phyloP scores from a whole-genome alignment of 2,113 vertebrate genomes.

The Oreamnos americanus region DNA sequence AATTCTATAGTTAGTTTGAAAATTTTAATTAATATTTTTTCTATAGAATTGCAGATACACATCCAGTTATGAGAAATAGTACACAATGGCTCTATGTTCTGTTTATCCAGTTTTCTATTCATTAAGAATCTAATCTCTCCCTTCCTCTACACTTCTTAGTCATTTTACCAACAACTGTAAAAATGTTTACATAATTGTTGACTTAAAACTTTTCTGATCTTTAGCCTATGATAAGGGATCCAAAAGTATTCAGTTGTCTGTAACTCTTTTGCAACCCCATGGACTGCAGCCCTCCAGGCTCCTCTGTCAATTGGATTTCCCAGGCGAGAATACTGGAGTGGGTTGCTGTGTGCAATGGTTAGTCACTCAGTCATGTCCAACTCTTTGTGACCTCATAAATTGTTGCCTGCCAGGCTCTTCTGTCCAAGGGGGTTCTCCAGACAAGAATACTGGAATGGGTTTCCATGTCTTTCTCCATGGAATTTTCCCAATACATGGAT shows the following conservation, averaged over 20 bases:
- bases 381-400: background rate
- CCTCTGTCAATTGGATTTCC: background rate
- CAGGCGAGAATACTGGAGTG: background rate
- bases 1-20: background rate
- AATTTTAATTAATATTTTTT: background rate
- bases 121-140: background rate
- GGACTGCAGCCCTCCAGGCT: background rate
- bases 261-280: background rate
- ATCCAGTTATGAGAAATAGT: background rate
- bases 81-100: background rate
- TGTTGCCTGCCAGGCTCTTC: background rate
- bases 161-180: background rate
- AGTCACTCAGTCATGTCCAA: background rate
- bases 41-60: background rate
- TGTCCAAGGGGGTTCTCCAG: background rate
- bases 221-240: background rate
- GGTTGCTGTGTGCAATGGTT: background rate
- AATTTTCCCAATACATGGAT: background rate
- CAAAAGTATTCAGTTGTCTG: background rate
- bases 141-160: background rate
- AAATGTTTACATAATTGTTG: background rate
- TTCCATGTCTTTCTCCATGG: background rate
- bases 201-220: background rate
- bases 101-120: background rate
- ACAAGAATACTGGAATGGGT: background rate